These are phyloP conservation scores for Botia almorhae DNA, from an alignment of 2,797 vertebrate genomes.

Conservation along the genomic window DNA sequence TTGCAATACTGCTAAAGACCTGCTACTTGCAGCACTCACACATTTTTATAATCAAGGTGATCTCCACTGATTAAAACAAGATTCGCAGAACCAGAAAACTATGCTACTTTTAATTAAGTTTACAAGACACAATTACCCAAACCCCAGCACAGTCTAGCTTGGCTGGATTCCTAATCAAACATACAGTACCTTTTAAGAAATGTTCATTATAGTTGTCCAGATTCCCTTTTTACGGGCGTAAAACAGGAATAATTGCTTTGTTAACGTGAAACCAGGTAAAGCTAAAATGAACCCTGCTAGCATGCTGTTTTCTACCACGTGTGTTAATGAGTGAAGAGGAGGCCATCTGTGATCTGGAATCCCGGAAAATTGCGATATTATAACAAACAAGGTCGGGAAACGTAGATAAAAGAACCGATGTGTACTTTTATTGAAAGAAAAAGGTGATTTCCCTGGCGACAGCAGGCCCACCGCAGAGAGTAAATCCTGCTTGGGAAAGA, in stretches of 20 bases:
- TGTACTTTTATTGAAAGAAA: background rate
- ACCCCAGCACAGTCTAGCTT: constrained; percentile 30
- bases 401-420: constrained; percentile 5
- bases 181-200: constrained; percentile 40
- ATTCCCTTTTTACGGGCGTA: constrained; percentile 49
- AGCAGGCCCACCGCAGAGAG: constrained; percentile 4
- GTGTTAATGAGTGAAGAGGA: constrained; percentile 11
- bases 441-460: constrained; percentile 1
- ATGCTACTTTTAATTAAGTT: constrained; percentile 46
- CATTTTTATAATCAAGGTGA: background rate
- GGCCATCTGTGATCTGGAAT: constrained; percentile 14
- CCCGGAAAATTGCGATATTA: constrained; percentile 11
- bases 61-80: background rate
- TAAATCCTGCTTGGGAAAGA: background rate
- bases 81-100: constrained; percentile 36
- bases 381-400: constrained; percentile 26
- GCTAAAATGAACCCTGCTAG: constrained; percentile 19
- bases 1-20: background rate
- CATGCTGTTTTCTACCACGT: background rate
- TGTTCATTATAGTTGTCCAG: constrained; percentile 53
- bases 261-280: constrained; percentile 23
- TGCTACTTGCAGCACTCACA: background rate
- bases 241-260: constrained; percentile 45
- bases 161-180: constrained; percentile 43
- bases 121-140: constrained; percentile 53